A percentile compares a stretch with the other conserved stretches of the same genome.
Evolutionary conservation across 2,113 vertebrate species (phyloP).

Genomic region (Tichodroma muraria): DNA sequence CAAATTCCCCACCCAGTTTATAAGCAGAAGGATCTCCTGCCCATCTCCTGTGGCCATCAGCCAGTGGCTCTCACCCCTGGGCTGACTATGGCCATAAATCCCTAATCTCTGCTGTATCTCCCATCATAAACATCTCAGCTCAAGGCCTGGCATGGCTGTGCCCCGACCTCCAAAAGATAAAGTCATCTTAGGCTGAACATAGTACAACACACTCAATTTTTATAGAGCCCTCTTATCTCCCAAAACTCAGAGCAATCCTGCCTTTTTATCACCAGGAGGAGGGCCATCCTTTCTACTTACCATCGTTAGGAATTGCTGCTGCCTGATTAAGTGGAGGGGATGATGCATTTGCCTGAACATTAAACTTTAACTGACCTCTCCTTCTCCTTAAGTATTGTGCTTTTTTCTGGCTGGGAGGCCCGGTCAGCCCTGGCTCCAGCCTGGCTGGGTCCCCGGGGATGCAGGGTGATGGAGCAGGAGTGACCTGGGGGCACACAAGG

Average conservation of each 20-base stretch:
- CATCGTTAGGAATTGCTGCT: not conserved
- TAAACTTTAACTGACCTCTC: slow-evolving; percentile 40
- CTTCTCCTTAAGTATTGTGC: not conserved
- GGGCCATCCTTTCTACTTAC: not conserved
- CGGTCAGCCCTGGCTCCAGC: not conserved
- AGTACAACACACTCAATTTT: not conserved
- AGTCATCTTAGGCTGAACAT: not conserved
- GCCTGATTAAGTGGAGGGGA: slow-evolving; percentile 6
- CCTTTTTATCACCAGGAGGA: not conserved
- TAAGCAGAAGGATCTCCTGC: not conserved
- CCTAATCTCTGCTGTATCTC: not conserved
- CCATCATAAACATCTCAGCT: not conserved
- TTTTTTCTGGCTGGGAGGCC: not conserved
- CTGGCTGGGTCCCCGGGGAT: not conserved
- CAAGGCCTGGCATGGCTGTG: not conserved
- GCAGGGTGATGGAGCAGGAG: not conserved
- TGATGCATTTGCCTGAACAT: not conserved
- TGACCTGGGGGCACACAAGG: not conserved
- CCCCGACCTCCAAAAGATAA: not conserved
- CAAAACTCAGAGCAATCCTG: not conserved
- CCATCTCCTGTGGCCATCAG: rapidly evolving
- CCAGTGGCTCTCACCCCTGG: not conserved
- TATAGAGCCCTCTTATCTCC: not conserved
- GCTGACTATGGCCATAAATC: not conserved
- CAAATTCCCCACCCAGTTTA: not conserved